Evolutionary conservation across 2,888 invertebrate genomes (phyloP), one percentile per base, ranked within the genome.

Genomic region (Anaspis maculata): DNA sequence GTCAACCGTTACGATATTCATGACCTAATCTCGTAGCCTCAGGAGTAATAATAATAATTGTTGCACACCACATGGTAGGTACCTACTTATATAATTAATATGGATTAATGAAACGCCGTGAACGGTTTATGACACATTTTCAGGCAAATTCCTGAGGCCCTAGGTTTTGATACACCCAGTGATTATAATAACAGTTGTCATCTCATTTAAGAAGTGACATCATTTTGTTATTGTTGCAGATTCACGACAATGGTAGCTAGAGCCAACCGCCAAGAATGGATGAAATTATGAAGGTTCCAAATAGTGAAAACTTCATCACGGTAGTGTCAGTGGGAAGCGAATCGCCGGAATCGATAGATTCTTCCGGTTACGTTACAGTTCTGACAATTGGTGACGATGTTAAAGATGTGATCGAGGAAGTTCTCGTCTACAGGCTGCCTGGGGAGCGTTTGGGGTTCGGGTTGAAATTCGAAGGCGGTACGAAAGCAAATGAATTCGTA

Each of bases 381-480:
- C 54, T 77, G 39, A 74, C 73, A 26, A 77, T 77, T 34, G 76
- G 76, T 19, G 69, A 67, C 15, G 46, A 43, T 37, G 61, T 46
- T 4, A 50, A 70, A 48, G 61, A 68, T 42, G 69, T 77, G 44
- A 69, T 71, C 6, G 85, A 88, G 50, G 79, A 82, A 56, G 82
- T 92, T 21, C 73, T 80, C 32, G 83, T 94, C 30, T 85, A 84
- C 49, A 74, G 92, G 44, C 74, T 92, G 32, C 86, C 89, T 0
- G 92, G 92, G 0, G 92, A 92, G 57, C 77, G 89, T 22, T 73
- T 94, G 4, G 94, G 94, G 2, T 84, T 94, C 56, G 91, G 91
- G 0, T 69, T 94, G 1, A 89, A 90, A 60, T 91, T 94, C 58
- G 91, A 92, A 66, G 91, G 91, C 24, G 90, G 90, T 9, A 83